Conservation (phyloP, 2,113 vertebrate genomes). For the Tauraco erythrolophus region DNA sequence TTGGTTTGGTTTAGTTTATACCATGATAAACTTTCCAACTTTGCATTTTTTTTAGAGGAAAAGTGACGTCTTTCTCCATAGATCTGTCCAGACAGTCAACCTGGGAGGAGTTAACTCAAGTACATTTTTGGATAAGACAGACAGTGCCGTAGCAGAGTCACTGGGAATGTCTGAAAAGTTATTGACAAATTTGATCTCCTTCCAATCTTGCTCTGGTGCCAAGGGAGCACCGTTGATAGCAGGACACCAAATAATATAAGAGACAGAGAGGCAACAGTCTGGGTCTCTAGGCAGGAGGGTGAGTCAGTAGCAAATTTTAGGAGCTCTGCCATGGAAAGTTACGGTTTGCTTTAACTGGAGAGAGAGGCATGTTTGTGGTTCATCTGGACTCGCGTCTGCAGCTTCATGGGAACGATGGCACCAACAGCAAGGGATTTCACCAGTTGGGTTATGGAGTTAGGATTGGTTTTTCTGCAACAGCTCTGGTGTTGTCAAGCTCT, state of each 20-base stretch:
- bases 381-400: neutral
- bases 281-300: neutral
- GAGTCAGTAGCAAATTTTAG: neutral
- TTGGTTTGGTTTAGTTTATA: neutral
- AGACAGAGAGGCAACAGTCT: neutral
- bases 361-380: neutral
- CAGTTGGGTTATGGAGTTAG: neutral
- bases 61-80: neutral
- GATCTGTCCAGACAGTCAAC: neutral
- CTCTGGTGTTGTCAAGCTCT: neutral
- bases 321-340: neutral
- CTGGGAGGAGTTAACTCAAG: neutral
- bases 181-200: neutral
- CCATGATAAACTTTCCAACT: neutral
- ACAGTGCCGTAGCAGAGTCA: neutral
- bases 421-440: neutral
- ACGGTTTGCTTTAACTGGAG: neutral
- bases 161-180: neutral
- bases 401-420: neutral
- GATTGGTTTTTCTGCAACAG: neutral
- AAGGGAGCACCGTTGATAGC: neutral
- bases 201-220: neutral
- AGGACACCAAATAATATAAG: too few relatives aligned
- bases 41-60: neutral
- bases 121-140: neutral